Percentiles rank a stretch among this genome's conserved stretches.
These are phyloP conservation scores for Crotalus helleri DNA, from an alignment of 2,113 vertebrate genomes.

Conservation along the genomic window DNA sequence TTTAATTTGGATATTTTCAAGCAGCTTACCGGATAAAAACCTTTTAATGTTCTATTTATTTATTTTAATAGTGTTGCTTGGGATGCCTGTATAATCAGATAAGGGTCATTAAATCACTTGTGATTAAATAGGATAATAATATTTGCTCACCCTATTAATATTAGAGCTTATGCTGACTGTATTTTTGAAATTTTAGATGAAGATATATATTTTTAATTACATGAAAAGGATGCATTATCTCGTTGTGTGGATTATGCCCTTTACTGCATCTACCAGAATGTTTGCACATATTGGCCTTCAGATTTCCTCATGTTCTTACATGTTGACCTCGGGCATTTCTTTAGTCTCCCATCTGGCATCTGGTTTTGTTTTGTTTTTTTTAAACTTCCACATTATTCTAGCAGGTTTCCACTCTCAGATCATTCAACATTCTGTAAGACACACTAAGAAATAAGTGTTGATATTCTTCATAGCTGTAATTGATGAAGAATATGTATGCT, in stretches of 20 bases:
- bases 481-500: constrained; percentile 4
- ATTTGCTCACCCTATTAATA: constrained; percentile 74
- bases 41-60: constrained; percentile 78
- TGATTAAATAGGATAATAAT: constrained; percentile 78
- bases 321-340: constrained; percentile 59
- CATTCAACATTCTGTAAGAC: constrained; percentile 40
- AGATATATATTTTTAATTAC: constrained; percentile 65
- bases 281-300: constrained; percentile 65
- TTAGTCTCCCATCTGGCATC: constrained; percentile 56
- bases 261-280: constrained; percentile 63
- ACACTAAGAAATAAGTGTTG: not conserved
- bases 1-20: constrained; percentile 74
- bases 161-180: constrained; percentile 66
- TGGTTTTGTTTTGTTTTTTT: not conserved
- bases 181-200: constrained; percentile 69
- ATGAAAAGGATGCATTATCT: constrained; percentile 71
- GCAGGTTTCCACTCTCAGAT: not conserved
- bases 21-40: constrained; percentile 74
- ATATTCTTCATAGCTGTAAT: not conserved
- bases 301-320: constrained; percentile 54
- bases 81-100: constrained; percentile 76
- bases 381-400: constrained; percentile 22
- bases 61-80: constrained; percentile 72
- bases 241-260: constrained; percentile 70
- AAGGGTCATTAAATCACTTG: constrained; percentile 77